Base-by-base conservation (phyloP, 2,888 invertebrate genomes). In the Neuroscelio doddi region DNA sequence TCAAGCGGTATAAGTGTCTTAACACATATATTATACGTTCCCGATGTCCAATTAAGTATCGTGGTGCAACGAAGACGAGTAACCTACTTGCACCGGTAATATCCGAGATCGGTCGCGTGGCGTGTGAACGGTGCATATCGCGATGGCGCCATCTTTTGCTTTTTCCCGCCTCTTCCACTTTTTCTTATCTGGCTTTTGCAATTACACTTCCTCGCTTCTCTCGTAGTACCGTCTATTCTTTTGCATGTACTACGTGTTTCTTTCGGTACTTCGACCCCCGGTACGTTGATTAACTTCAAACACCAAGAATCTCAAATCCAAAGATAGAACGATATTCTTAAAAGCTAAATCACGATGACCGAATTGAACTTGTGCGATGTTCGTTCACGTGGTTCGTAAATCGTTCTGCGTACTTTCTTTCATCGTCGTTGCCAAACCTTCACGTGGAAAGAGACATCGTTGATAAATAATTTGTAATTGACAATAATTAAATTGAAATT, bases 71-170 rank as follows among this genome's bases (percentile, higher is more conserved):
- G 71, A 70, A 71, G 66, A 64, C 72, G 73, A 73, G 73, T 80
- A 80, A 78, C 80, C 80, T 77, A 80, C 76, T 80, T 79, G 78
- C 70, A 64, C 69, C 68, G 57, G 41, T 50, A 50, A 56, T 56
- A 56, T 63, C 55, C 50, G 32, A 63, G 61, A 61, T 78, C 77
- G 69, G 67, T 65, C 72, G 69, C 70, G 70, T 79, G 73, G 72
- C 79, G 78, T 79, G 79, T 75, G 76, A 79, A 79, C 77, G 68
- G 71, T 64, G 69, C 74, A 71, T 75, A 78, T 76, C 74, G 71
- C 72, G 47, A 70, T 71, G 76, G 71, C 77, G 76, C 73, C 72
- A 74, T 77, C 74, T 72, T 73, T 69, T 72, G n/a, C 45, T 17
- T 59, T 59, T 59, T 55, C 39, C 58, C 55, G 47, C 56, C 61